Base-by-base conservation (phyloP, 1,140 invertebrate genomes). In the Psilanteris sp. region DNA sequence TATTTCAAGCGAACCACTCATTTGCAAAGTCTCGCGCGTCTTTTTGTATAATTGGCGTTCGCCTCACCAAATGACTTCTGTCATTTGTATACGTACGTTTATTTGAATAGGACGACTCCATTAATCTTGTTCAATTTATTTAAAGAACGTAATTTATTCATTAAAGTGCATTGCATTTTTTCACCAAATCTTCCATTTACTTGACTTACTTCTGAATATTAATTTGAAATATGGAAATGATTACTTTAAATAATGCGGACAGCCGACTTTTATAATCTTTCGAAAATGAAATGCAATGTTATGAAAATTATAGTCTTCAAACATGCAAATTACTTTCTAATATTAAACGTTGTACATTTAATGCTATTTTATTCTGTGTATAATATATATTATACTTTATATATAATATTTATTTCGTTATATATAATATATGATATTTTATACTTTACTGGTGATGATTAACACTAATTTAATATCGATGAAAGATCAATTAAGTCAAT, bases 1-100 rank as follows among this genome's bases (percentile, higher is more conserved):
- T 74, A 78, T 78, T 75, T 71, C 41, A 13, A 71, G 55, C 67
- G 20, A 43, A 57, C 61, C 59, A 70, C 52, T 77, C 73, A 70
- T 71, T 77, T 70, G 64, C 57, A 59, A 66, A 59, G 52, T 61
- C 44, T 39, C 67, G 48, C 32, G 50, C 39, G 32, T 48, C 70
- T 66, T 73, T 73, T 73, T 73, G 59, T 73, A 66, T 73, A 73
- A 64, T 73, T 73, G 70, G 70, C 59, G 52, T 73, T 64, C 27
- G 43, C 27, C 10, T 64, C 44, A 37, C 68, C 50, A 72, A 72
- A 72, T 64, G 68, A 72, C 68, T 75, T 44, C 55, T 61, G 48
- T 41, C 48, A 75, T 68, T 74, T 67, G 55, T 74, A 67, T 62
- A 55, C 41, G 50, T 50, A 55, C 55, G 39, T 37, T 62, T 39